phyloP scores from a whole-genome alignment of 2,888 invertebrate species.

The Drosophila birchii region DNA sequence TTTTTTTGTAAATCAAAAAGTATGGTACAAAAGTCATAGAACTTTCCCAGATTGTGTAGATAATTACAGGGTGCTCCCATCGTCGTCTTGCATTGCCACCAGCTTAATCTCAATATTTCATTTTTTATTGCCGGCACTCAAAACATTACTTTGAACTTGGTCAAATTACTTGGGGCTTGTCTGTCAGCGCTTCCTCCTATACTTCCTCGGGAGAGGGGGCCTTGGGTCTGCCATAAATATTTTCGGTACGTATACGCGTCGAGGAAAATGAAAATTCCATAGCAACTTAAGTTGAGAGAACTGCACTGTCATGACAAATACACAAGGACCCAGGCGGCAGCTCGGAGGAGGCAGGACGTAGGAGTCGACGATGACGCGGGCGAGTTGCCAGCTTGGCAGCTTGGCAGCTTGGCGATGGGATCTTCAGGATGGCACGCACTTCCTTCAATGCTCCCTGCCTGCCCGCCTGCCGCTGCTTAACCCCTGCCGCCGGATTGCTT shows the following conservation, averaged over 20 bases:
- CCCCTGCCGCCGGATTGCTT: slow-evolving; percentile 6
- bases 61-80: slow-evolving; percentile 2
- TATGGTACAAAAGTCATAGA: too few species aligned
- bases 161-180: slow-evolving; percentile 46
- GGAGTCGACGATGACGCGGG: slow-evolving; percentile 28
- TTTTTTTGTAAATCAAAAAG: too few species aligned
- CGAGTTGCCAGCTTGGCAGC: slow-evolving; percentile 5
- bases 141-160: slow-evolving; percentile 46
- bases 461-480: background rate
- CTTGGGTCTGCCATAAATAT: slow-evolving; percentile 30
- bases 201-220: slow-evolving; percentile 9
- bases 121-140: slow-evolving; percentile 42
- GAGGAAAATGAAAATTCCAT: slow-evolving; percentile 49
- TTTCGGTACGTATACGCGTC: slow-evolving; percentile 26
- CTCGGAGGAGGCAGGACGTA: background rate
- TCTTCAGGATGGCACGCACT: slow-evolving; percentile 43
- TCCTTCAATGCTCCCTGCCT: slow-evolving; percentile 1
- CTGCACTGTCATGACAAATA: slow-evolving; percentile 52
- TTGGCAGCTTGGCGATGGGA: slow-evolving; percentile 11
- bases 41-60: background rate
- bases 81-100: background rate
- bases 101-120: slow-evolving; percentile 43
- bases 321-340: slow-evolving; percentile 9
- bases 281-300: slow-evolving; percentile 42
- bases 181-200: slow-evolving; percentile 39